phyloP scores from a whole-genome alignment of 2,888 invertebrate species.

The Harpalus rufipes region DNA sequence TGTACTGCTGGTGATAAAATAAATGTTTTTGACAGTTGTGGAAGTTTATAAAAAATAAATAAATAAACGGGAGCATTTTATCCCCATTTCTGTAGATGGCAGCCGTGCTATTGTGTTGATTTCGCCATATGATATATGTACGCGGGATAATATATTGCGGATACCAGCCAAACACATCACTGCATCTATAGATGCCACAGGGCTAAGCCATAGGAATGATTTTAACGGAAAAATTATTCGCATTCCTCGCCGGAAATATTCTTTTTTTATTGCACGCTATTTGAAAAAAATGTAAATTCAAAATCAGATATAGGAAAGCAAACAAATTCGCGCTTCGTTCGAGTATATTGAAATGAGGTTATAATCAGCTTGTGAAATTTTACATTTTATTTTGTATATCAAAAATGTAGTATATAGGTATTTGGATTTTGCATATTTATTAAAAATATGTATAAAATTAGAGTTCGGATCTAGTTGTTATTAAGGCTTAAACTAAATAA shows the following conservation, averaged over 20 bases:
- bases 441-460: no score
- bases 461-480: background rate
- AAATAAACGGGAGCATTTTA: background rate
- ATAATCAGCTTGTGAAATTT: background rate
- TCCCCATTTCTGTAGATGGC: conserved; percentile 28
- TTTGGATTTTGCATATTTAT: background rate
- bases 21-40: conserved; percentile 17
- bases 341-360: background rate
- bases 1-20: background rate
- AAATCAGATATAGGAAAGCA: background rate
- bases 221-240: conserved; percentile 22
- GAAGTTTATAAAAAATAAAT: conserved; percentile 25
- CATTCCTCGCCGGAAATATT: background rate
- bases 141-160: conserved; percentile 25
- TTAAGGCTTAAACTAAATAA: background rate
- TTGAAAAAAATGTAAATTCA: background rate
- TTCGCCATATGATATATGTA: conserved; percentile 35
- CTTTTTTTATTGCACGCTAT: background rate
- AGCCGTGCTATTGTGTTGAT: conserved; percentile 37
- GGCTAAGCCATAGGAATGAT: background rate
- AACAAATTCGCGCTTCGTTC: conserved; percentile 1
- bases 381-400: background rate
- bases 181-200: background rate
- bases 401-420: background rate
- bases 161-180: conserved; percentile 14